A percentile compares a stretch with the other conserved stretches of the same genome.
Conservation (phyloP, 2,113 vertebrate species). For the Morone saxatilis region DNA sequence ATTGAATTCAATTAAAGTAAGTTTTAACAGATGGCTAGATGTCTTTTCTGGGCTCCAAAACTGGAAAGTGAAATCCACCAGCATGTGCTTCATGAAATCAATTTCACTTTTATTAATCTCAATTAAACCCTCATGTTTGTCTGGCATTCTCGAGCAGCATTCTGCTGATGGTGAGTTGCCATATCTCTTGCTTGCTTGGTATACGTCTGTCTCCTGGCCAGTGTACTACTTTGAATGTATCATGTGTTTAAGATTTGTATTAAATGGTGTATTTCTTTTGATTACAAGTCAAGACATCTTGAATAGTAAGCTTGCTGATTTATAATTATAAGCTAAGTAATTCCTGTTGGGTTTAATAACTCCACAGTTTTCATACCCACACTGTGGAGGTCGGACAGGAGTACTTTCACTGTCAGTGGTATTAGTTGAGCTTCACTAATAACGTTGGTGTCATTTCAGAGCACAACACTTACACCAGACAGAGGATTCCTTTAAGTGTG, state of each 20-base stretch:
- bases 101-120: neutral
- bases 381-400: too few species aligned
- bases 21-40: neutral
- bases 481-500: neutral
- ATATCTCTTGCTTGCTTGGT: neutral
- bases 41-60: neutral
- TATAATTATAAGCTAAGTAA: neutral
- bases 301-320: neutral
- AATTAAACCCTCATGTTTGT: neutral
- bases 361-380: too few species aligned
- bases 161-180: neutral
- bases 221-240: neutral
- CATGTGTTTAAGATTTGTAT: neutral
- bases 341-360: neutral
- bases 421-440: neutral
- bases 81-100: slow-evolving; percentile 3
- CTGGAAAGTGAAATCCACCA: neutral
- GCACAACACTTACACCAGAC: too few species aligned
- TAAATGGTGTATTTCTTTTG: neutral
- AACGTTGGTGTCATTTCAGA: neutral
- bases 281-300: neutral
- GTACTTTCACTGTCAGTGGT: too few species aligned
- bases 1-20: neutral
- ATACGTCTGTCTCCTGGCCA: neutral
- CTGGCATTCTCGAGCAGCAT: neutral